Conservation (phyloP, 1,140 invertebrate genomes). For the Agrypnia vestita region DNA sequence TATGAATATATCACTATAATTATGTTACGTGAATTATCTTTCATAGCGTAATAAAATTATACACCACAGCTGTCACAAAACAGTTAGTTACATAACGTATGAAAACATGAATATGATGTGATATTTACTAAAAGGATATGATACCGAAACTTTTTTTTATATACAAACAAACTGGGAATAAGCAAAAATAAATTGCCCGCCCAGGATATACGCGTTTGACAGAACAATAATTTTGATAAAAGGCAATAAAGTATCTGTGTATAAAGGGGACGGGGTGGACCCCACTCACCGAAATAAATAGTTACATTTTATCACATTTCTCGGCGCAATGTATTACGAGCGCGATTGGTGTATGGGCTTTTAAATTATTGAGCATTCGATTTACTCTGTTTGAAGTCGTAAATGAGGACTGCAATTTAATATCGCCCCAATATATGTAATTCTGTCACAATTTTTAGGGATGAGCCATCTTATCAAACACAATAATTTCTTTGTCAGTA, state of each 20-base stretch:
- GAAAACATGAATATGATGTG: too few species aligned
- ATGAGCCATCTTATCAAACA: too few species aligned
- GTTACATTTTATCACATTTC: constrained; percentile 20
- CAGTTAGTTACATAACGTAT: too few species aligned
- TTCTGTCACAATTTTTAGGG: too few species aligned
- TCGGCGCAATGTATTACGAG: constrained; percentile 19
- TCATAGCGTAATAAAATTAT: too few species aligned
- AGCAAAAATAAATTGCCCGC: constrained; percentile 13
- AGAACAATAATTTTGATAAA: constrained; percentile 42
- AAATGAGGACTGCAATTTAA: not conserved
- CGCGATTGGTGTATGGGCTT: not conserved
- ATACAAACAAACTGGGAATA: not conserved
- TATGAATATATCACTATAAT: too few species aligned
- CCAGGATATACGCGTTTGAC: constrained; percentile 23
- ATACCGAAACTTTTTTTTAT: not conserved
- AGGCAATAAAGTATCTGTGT: constrained; percentile 32
- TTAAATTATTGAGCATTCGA: constrained; percentile 11
- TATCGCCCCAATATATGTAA: too few species aligned
- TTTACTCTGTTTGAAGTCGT: not conserved
- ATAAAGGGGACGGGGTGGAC: constrained; percentile 2
- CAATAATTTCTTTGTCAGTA: too few species aligned
- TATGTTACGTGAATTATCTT: too few species aligned
- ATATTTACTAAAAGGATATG: not conserved
- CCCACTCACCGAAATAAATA: constrained; percentile 3
- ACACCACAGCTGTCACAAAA: too few species aligned